Conservation (phyloP, 2,113 vertebrate genomes). For the Tylochromis polylepis region DNA sequence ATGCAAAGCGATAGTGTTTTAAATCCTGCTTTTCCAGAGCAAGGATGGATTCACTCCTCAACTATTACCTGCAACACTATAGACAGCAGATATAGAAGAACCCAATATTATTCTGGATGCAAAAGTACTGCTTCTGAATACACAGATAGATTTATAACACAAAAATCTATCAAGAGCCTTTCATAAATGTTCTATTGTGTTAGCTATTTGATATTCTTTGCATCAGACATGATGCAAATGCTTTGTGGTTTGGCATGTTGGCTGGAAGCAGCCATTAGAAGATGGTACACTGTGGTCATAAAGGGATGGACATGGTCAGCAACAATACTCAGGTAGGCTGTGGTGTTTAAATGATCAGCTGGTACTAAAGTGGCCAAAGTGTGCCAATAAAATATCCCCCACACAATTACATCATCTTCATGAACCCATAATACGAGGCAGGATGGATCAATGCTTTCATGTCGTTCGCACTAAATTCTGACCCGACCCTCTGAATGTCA, state of each 20-base stretch:
- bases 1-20: background rate
- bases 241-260: background rate
- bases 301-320: too few species aligned
- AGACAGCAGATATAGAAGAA: background rate
- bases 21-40: background rate
- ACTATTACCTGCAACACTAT: background rate
- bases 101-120: background rate
- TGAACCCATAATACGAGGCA: background rate
- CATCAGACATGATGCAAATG: too few species aligned
- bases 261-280: background rate
- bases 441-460: background rate
- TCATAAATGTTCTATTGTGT: background rate
- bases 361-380: background rate
- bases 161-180: background rate
- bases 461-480: background rate
- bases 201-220: background rate
- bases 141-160: background rate
- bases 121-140: background rate
- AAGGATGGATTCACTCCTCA: background rate
- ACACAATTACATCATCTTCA: background rate
- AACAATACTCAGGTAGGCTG: too few species aligned
- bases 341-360: too few species aligned
- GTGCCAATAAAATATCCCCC: background rate
- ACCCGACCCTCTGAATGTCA: background rate
- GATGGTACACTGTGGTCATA: too few species aligned